Evolutionary conservation across 2,888 invertebrate genomes (phyloP).

Genomic region (Andrena haemorrhoa): DNA sequence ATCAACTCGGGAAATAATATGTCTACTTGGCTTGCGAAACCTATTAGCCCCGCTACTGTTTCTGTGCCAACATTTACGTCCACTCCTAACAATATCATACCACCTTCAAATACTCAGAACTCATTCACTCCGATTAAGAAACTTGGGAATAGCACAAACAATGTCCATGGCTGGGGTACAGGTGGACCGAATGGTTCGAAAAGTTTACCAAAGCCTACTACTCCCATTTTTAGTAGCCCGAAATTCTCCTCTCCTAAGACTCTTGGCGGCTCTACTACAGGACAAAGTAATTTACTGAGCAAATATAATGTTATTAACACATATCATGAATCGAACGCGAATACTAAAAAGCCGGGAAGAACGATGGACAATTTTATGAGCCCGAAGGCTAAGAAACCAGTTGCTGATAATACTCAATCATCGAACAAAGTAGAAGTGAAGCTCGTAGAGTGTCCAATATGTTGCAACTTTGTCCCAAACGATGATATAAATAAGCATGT

Average conservation of each 20-base stretch:
- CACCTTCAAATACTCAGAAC: not conserved
- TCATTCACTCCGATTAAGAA: slow-evolving; percentile 71
- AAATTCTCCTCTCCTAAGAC: slow-evolving; percentile 58
- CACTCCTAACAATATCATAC: not conserved
- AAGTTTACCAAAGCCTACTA: slow-evolving; percentile 11
- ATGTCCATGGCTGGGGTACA: slow-evolving; percentile 16
- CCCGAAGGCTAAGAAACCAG: not conserved
- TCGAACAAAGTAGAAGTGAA: slow-evolving; percentile 21
- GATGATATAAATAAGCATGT: slow-evolving; percentile 56
- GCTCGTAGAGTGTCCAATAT: slow-evolving; percentile 57
- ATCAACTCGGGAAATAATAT: slow-evolving; percentile 23
- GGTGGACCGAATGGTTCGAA: not conserved
- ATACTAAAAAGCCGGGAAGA: slow-evolving; percentile 1
- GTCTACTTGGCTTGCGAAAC: slow-evolving; percentile 54
- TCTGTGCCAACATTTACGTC: not conserved
- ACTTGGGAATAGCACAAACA: slow-evolving; percentile 30
- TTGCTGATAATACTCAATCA: not conserved
- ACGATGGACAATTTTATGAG: not conserved
- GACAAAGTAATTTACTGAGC: slow-evolving; percentile 78
- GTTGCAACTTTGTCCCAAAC: slow-evolving; percentile 38
- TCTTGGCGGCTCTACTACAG: slow-evolving; percentile 77
- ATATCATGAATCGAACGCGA: not conserved
- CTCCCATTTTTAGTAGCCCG: slow-evolving; percentile 23
- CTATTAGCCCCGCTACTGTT: not conserved
- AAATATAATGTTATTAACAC: slow-evolving; percentile 59